Evolutionary conservation across 1,140 invertebrate genomes (phyloP).

Genomic region (Drosophila azteca): DNA sequence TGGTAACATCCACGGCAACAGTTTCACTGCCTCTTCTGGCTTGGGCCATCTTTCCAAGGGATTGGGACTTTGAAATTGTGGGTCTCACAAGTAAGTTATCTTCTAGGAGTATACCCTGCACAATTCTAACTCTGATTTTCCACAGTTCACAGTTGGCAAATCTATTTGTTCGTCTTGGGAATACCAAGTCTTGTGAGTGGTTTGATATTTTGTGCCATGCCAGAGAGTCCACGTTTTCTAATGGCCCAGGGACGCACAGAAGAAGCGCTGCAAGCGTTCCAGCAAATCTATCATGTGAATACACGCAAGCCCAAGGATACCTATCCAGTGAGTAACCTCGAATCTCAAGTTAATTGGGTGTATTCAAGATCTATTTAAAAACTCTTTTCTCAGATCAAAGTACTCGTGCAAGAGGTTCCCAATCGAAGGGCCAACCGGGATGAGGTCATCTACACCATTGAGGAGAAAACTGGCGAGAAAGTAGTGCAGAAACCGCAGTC

Average conservation of each 20-base stretch:
- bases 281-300: constrained; percentile 84
- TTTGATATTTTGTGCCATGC: constrained; percentile 86
- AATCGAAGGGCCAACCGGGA: constrained; percentile 46
- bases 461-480: constrained; percentile 47
- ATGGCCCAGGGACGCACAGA: constrained; percentile 89
- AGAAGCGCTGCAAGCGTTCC: constrained; percentile 85
- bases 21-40: constrained; percentile 85
- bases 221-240: constrained; percentile 93
- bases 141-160: constrained; percentile 88
- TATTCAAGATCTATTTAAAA: not conserved
- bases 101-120: too few relatives aligned
- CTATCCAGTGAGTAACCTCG: constrained; percentile 86
- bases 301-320: constrained; percentile 85
- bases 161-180: constrained; percentile 88
- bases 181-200: constrained; percentile 88
- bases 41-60: constrained; percentile 85
- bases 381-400: constrained; percentile 51
- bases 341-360: not conserved
- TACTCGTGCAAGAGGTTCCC: constrained; percentile 65
- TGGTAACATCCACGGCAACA: constrained; percentile 86
- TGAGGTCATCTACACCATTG: constrained; percentile 71
- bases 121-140: not conserved
- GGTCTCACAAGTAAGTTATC: constrained; percentile 86
- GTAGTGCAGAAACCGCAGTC: constrained; percentile 21
- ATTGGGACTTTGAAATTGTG: constrained; percentile 84